A percentile compares a stretch with the other conserved stretches of the same genome.
These are phyloP conservation scores for Microcaecilia unicolor DNA, from an alignment of 2,797 vertebrate genomes.

Conservation along the genomic window DNA sequence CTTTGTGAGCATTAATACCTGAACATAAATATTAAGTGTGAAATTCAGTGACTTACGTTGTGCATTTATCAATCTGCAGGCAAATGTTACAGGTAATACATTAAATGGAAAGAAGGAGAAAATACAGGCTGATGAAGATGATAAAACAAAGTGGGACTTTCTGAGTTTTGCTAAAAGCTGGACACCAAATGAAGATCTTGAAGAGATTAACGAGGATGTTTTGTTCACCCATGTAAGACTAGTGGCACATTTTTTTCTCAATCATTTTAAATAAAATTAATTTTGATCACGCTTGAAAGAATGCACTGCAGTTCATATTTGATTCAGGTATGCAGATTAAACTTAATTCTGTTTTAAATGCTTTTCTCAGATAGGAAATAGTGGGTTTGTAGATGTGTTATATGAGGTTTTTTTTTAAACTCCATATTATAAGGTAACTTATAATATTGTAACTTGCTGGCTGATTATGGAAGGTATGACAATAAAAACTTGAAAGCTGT, in stretches of 20 bases:
- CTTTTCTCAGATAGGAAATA: too few species aligned
- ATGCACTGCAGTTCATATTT: too few species aligned
- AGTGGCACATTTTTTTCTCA: neutral
- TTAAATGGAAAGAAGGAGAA: slow-evolving; percentile 84
- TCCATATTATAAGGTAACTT: too few species aligned
- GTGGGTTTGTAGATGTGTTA: too few species aligned
- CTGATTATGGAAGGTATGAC: too few species aligned
- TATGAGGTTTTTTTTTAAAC: too few species aligned
- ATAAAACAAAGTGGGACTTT: slow-evolving; percentile 88
- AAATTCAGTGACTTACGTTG: slow-evolving; percentile 1
- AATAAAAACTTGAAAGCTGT: too few species aligned
- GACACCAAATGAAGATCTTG: slow-evolving; percentile 61
- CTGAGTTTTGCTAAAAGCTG: slow-evolving; percentile 78
- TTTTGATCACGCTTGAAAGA: too few species aligned
- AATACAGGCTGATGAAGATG: slow-evolving; percentile 71
- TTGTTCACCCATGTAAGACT: slow-evolving; percentile 80
- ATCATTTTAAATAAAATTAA: too few species aligned
- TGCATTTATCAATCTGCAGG: slow-evolving; percentile 44
- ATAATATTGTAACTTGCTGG: too few species aligned
- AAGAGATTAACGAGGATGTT: slow-evolving; percentile 44
- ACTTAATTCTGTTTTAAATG: too few species aligned
- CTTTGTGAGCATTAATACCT: neutral
- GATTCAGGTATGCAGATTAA: too few species aligned
- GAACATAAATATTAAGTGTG: neutral
- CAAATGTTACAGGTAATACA: slow-evolving; percentile 79